A percentile compares a stretch with the other conserved stretches of the same genome.
phyloP scores from a whole-genome alignment of 53 echinoderm and acorn worm species.

The Patiria pectinifera region DNA sequence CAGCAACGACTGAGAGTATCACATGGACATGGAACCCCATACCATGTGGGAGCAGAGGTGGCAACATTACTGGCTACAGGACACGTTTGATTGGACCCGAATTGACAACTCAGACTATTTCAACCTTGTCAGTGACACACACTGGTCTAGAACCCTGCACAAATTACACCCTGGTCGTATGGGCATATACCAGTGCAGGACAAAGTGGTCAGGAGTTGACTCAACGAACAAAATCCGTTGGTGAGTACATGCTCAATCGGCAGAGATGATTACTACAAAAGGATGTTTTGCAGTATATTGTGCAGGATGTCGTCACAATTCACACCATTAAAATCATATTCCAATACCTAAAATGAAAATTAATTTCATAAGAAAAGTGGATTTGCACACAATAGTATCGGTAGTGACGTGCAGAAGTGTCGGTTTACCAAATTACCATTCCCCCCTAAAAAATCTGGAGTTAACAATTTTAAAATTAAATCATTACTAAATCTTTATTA shows the following conservation, averaged over 20 bases:
- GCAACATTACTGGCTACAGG: neutral
- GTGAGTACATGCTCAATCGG: neutral
- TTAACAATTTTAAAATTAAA: too few relatives aligned
- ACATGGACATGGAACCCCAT: conserved; percentile 19
- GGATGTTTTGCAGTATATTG: too few relatives aligned
- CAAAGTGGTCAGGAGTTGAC: neutral
- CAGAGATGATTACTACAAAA: too few relatives aligned
- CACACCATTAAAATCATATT: too few relatives aligned
- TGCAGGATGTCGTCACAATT: too few relatives aligned
- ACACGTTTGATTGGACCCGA: neutral
- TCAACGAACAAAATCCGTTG: neutral
- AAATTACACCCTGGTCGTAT: conserved; percentile 7
- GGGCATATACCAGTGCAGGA: neutral
- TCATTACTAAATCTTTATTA: neutral
- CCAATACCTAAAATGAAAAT: too few relatives aligned
- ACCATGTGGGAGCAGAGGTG: conserved; percentile 40
- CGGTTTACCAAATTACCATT: too few relatives aligned
- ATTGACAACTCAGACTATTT: too few relatives aligned
- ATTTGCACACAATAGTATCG: too few relatives aligned
- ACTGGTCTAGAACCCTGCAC: conserved; percentile 41
- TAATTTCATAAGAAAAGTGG: too few relatives aligned
- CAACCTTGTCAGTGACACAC: neutral
- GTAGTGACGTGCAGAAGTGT: too few relatives aligned
- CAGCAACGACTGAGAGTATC: conserved; percentile 9
- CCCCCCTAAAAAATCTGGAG: too few relatives aligned